Base-by-base conservation (phyloP, 2,113 vertebrate genomes). In the Canis aureus region DNA sequence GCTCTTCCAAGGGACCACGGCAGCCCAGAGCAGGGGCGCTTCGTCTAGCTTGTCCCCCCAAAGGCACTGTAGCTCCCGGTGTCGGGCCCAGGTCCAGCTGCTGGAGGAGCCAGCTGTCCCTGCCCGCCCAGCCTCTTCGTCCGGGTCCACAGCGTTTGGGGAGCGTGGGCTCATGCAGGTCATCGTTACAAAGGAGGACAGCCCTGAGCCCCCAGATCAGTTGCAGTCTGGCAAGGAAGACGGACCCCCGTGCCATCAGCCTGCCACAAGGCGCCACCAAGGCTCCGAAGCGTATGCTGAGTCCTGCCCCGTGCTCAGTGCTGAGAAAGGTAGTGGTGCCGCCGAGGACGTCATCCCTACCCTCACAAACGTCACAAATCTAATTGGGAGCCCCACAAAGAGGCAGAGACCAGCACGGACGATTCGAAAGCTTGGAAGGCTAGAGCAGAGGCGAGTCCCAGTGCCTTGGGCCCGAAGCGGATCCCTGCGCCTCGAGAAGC, bases 121-220 rank as follows among this genome's bases (percentile, higher is more conserved):
- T 0, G 0, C 1, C 51, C 8, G 10, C 20, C 5, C 66, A 35
- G 20, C n/a, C 5, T 1, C 32, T 11, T 57, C 55, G 8, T 29
- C 69, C n/a, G 6, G 3, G 12, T 60, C 32, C 38, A 29, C 29
- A 67, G 53, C 49, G 43, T 7, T 8, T 27, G 10, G 27, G 69
- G 69, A 25, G 29, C 16, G 2, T 5, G 7, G 3, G 17, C 57
- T 94, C 67, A 3, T 29, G 29, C n/a, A 29, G 25, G 32, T 29
- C 35, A 23, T 95, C 79, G 32, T 17, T 60, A n/a, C 43, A 60
- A 69, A 73, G n/a, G 19, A 89, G 20, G 20, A 22, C 3, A 38
- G 38, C 13, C 32, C 13, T 20, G 64, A 74, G n/a, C 17, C 51
- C 89, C 19, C 2, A 53, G 15, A 20, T 27, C 25, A 43, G 11